Percentiles rank a stretch among this genome's conserved stretches.
Evolutionary conservation across 2,113 vertebrate genomes (phyloP).

Genomic region (Galbula dea): DNA sequence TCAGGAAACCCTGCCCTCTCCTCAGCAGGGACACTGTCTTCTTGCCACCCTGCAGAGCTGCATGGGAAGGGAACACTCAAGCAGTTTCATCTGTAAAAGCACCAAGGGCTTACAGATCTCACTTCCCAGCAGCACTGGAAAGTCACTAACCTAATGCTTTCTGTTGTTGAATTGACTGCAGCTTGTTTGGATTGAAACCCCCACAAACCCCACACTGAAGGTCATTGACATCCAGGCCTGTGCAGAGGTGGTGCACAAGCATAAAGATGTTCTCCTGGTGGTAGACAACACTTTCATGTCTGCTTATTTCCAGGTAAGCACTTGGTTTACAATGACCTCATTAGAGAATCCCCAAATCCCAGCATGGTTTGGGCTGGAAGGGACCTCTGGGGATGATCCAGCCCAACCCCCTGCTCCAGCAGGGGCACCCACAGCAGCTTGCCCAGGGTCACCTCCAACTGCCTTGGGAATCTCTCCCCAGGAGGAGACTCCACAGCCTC

Average conservation of each 20-base stretch:
- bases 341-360: no score
- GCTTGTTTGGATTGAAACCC: constrained; percentile 93
- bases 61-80: neutral
- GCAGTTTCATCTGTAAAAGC: no score
- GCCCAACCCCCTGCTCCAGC: no score
- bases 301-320: constrained; percentile 90
- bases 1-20: neutral
- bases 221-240: constrained; percentile 87
- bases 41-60: neutral
- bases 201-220: constrained; percentile 90
- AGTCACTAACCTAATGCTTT: neutral
- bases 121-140: neutral
- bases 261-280: constrained; percentile 81
- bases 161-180: constrained; percentile 51
- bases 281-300: constrained; percentile 99
- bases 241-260: constrained; percentile 74
- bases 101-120: no score
- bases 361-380: no score
- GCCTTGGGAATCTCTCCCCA: no score
- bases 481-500: no score
- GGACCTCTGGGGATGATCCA: no score
- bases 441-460: no score
- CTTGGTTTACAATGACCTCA: neutral
- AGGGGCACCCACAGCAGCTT: no score
- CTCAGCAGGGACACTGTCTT: neutral